Evolutionary conservation across 2,888 invertebrate genomes (phyloP).

Genomic region (Nemurella pictetii): DNA sequence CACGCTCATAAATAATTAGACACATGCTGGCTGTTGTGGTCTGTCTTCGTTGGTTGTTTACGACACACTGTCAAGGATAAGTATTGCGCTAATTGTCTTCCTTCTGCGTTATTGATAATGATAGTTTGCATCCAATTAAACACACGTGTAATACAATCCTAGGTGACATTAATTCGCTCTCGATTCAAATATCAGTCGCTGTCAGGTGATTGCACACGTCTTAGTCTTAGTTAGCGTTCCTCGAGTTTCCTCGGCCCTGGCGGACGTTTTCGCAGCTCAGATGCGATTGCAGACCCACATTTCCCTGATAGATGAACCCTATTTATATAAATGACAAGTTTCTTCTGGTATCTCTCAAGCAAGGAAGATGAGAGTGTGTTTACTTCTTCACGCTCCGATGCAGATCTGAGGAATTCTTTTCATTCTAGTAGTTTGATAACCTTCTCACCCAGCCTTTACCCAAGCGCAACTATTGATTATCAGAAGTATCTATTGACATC

Average conservation of each 20-base stretch:
- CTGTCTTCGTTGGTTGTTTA: neutral
- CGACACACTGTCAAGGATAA: conserved; percentile 5
- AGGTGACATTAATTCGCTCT: neutral
- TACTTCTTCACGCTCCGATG: conserved; percentile 5
- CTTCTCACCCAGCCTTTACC: neutral
- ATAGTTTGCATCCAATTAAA: neutral
- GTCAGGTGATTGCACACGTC: neutral
- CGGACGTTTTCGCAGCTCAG: neutral
- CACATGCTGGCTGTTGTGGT: neutral
- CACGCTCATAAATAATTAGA: conserved; percentile 29
- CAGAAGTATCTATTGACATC: conserved; percentile 10
- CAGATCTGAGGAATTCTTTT: neutral
- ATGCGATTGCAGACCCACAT: neutral
- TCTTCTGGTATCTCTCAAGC: conserved; percentile 13
- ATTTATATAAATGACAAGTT: conserved; percentile 22
- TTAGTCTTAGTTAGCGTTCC: neutral
- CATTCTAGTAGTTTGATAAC: neutral
- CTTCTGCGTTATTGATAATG: neutral
- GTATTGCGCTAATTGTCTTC: conserved; percentile 10
- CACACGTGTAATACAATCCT: neutral
- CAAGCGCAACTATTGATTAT: neutral
- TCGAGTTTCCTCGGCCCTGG: neutral
- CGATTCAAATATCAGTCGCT: neutral
- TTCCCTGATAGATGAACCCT: conserved; percentile 1
- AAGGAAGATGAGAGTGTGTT: neutral